These are phyloP conservation scores for Rhynchotus rufescens DNA, from an alignment of 2,797 vertebrate species.

Conservation along the genomic window DNA sequence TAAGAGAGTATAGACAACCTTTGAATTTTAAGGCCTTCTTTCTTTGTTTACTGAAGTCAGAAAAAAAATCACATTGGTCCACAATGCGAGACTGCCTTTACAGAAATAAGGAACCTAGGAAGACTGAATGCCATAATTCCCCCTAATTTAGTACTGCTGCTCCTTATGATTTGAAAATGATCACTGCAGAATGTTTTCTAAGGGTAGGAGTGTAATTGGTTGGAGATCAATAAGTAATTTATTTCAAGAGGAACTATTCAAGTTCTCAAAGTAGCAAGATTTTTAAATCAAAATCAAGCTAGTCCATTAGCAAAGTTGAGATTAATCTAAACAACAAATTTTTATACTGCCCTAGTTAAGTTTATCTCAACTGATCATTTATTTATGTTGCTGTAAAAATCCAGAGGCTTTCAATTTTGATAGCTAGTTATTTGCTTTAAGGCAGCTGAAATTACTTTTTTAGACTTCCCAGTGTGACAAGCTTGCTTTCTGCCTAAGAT, in stretches of 20 bases:
- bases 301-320: conserved; percentile 63
- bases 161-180: conserved; percentile 43
- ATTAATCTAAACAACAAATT: conserved; percentile 64
- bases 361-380: conserved; percentile 74
- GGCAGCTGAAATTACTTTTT: conserved; percentile 65
- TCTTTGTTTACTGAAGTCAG: not conserved
- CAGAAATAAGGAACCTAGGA: not conserved
- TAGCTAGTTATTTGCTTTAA: conserved; percentile 68
- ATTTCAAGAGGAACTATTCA: conserved; percentile 52
- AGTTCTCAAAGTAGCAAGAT: conserved; percentile 42
- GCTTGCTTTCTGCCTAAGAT: conserved; percentile 58
- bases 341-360: conserved; percentile 44
- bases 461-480: conserved; percentile 38
- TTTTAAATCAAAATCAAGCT: conserved; percentile 66
- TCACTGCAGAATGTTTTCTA: conserved; percentile 56
- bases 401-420: conserved; percentile 65
- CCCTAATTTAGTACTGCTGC: conserved; percentile 45
- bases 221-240: conserved; percentile 79
- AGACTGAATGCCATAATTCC: conserved; percentile 5
- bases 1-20: not conserved
- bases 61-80: not conserved
- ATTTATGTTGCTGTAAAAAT: conserved; percentile 75
- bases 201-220: conserved; percentile 71
- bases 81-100: not conserved
- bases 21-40: not conserved